Conservation (phyloP, 92 coral and sea anemone genomes). For the Porites evermanni region DNA sequence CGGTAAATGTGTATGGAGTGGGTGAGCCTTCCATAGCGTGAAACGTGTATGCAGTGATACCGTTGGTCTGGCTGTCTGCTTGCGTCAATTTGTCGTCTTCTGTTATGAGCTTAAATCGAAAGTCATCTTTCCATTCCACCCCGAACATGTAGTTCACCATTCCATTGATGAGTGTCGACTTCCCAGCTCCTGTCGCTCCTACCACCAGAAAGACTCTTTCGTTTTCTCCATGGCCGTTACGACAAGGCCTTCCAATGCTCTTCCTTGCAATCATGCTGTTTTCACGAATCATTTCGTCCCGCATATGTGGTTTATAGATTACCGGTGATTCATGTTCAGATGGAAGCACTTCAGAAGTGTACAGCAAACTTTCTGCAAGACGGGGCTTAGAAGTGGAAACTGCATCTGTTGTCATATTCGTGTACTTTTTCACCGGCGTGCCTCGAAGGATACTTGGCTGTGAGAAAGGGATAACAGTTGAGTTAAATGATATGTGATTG, state of each 20-base stretch:
- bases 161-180: constrained; percentile 58
- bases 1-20: constrained; percentile 33
- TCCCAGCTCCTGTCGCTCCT: constrained; percentile 65
- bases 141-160: constrained; percentile 52
- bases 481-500: no score
- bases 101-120: constrained; percentile 40
- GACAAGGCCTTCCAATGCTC: not conserved
- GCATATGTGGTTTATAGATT: not conserved
- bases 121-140: constrained; percentile 36
- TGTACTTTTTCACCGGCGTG: no score
- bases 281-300: not conserved
- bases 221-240: not conserved
- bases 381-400: no score
- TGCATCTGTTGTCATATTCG: no score
- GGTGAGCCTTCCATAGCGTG: no score
- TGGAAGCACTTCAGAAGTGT: not conserved
- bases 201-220: constrained; percentile 36
- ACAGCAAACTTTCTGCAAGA: no score
- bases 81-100: constrained; percentile 22
- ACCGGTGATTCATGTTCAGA: not conserved
- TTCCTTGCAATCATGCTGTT: not conserved
- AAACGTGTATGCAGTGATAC: no score
- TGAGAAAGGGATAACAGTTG: no score
- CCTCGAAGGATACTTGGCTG: no score
- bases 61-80: constrained; percentile 52